Evolutionary conservation across 2,888 invertebrate genomes (phyloP).

Genomic region (Dione juno): DNA sequence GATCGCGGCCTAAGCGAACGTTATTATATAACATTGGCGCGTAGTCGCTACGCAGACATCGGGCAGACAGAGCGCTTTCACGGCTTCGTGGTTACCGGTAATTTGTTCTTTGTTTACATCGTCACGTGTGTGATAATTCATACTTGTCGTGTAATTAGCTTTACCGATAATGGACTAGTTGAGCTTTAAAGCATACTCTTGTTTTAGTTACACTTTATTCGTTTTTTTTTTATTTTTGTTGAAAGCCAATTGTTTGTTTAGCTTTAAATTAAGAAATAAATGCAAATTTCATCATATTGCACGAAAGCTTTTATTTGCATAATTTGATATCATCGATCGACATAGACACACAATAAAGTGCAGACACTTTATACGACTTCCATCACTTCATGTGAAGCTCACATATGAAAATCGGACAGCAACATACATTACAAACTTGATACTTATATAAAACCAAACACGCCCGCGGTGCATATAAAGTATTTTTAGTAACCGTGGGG

Average conservation of each 20-base stretch:
- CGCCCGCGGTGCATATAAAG: background rate
- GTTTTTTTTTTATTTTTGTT: too few species aligned
- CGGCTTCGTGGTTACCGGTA: constrained; percentile 35
- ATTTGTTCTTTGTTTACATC: constrained; percentile 37
- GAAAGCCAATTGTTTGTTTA: too few species aligned
- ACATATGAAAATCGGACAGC: background rate
- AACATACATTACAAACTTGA: background rate
- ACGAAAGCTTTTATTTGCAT: constrained; percentile 30
- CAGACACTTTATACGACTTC: too few species aligned
- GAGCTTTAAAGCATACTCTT: background rate
- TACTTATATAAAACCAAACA: background rate
- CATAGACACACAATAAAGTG: too few species aligned
- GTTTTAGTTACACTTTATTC: background rate
- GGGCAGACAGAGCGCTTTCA: constrained; percentile 49
- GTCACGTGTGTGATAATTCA: constrained; percentile 15
- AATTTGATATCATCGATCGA: constrained; percentile 39
- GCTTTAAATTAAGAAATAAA: background rate
- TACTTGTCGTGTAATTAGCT: constrained; percentile 12
- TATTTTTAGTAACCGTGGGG: background rate
- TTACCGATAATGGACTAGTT: constrained; percentile 15
- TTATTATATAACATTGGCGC: constrained; percentile 60
- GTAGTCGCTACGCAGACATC: constrained; percentile 63
- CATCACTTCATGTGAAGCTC: constrained; percentile 27
- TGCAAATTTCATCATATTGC: background rate
- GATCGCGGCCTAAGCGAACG: constrained; percentile 58